Base-by-base conservation (phyloP, 2,888 invertebrate genomes). In the Nemurella pictetii region DNA sequence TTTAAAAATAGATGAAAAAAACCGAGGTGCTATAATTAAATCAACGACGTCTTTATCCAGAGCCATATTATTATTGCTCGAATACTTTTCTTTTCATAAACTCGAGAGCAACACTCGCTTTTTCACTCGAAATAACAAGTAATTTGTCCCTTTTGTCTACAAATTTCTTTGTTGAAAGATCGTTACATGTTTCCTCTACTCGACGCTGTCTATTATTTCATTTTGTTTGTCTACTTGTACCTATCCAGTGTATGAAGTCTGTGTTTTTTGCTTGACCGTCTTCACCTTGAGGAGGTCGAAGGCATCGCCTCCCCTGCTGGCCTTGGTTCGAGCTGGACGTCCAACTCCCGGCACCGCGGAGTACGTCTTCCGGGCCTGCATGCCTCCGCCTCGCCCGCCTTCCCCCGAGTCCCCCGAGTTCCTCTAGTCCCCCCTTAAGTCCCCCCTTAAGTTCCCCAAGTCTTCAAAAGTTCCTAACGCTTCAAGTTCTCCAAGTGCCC, bases 231-330 rank as follows among this genome's bases (percentile, higher is more conserved):
- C 55, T 55, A 7, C 55, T 55, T 15, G 55, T 55, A 20, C 20
- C 55, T 55, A 55, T 75, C 75, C 75, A 75, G 25, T 75, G 3
- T 80, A 15, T n/a, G 30, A 20, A 27, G 82, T 82, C 82, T 82
- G 82, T 28, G 80, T 55, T 84, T 78, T 55, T 84, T 77, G 35
- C 85, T 83, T 29, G 82, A 83, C 83, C 83, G 85, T 85, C 83
- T 85, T 83, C 83, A 83, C 85, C 85, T 85, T 85, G 85, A 73
- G 74, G 84, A 85, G 85, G 85, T 85, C 85, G 85, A 80, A 85
- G 85, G 82, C 83, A 80, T 73, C 81, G 80, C 82, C 25, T 55
- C 32, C 29, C 82, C 73, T 28, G 12, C 75, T 85, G 84, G 84
- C 85, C 85, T 85, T 85, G 85, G 85, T 78, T 74, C 83, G 73